A percentile compares a stretch with the other conserved stretches of the same genome.
phyloP scores from a whole-genome alignment of 2,113 vertebrate species.

The Cinclus cinclus region DNA sequence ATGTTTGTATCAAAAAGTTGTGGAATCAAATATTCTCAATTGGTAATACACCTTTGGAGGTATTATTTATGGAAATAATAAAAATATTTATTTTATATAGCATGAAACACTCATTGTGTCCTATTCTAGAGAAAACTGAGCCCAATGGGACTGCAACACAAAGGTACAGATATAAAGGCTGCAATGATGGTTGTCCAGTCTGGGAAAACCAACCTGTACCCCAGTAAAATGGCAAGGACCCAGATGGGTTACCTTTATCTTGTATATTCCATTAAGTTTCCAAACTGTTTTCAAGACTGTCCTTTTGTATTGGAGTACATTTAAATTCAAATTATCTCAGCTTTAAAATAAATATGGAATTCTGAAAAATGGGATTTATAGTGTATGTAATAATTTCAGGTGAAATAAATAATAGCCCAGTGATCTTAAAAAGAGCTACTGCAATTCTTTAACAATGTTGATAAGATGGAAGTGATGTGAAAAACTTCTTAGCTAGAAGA shows the following conservation, averaged over 20 bases:
- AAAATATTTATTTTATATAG: conserved; percentile 10
- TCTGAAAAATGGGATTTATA: neutral
- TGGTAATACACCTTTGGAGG: neutral
- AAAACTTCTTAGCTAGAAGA: neutral
- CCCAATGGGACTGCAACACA: neutral
- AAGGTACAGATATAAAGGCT: neutral
- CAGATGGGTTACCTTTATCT: neutral
- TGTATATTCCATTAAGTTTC: neutral
- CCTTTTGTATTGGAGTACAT: neutral
- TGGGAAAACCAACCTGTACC: neutral
- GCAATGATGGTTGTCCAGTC: neutral
- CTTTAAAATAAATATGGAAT: neutral
- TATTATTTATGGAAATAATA: neutral
- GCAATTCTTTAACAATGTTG: neutral
- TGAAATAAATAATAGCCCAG: neutral
- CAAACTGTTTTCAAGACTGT: neutral
- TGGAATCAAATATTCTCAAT: neutral
- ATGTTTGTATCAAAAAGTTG: neutral
- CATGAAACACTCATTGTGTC: neutral
- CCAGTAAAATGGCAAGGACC: neutral
- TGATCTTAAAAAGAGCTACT: neutral
- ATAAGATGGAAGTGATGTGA: neutral
- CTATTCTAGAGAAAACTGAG: neutral
- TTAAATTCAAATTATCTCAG: neutral
- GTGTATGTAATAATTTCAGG: neutral